phyloP scores from a whole-genome alignment of 1,140 invertebrate genomes.

The Drosophila nikananu region DNA sequence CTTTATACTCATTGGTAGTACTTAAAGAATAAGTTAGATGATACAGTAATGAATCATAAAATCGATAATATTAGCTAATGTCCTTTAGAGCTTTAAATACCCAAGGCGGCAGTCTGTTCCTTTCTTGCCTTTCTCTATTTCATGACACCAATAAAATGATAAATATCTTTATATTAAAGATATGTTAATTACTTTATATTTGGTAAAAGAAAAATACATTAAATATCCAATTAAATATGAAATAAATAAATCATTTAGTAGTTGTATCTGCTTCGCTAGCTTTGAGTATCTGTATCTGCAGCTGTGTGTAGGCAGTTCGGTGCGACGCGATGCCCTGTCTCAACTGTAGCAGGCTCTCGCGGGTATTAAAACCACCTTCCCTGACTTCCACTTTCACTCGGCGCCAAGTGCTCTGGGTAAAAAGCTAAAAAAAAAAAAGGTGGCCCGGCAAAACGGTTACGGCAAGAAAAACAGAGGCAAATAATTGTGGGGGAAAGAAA shows the following conservation, averaged over 20 bases:
- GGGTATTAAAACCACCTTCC: constrained; percentile 58
- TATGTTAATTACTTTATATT: background rate
- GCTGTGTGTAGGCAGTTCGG: constrained; percentile 8
- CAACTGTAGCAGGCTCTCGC: constrained; percentile 53
- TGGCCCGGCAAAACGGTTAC: constrained; percentile 46
- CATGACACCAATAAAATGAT: background rate
- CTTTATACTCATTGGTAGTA: too few species aligned
- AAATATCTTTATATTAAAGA: background rate
- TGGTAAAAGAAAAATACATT: background rate
- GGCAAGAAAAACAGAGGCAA: constrained; percentile 34
- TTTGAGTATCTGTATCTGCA: constrained; percentile 3
- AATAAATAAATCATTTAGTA: background rate
- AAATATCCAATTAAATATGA: too few species aligned
- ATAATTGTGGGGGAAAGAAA: constrained; percentile 50
- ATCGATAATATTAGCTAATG: background rate
- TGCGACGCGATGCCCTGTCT: constrained; percentile 28
- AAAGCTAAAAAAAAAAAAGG: constrained; percentile 6
- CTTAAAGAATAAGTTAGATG: background rate
- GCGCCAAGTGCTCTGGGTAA: constrained; percentile 53
- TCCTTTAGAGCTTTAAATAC: background rate
- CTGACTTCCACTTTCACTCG: constrained; percentile 75
- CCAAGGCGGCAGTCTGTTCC: background rate
- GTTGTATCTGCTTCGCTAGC: background rate
- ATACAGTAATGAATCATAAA: background rate
- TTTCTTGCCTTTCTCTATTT: too few species aligned